Percentiles rank a stretch among this genome's conserved stretches.
phyloP scores from a whole-genome alignment of 37 sponge, comb jelly and placozoan species.

The Halichondria panicea region DNA sequence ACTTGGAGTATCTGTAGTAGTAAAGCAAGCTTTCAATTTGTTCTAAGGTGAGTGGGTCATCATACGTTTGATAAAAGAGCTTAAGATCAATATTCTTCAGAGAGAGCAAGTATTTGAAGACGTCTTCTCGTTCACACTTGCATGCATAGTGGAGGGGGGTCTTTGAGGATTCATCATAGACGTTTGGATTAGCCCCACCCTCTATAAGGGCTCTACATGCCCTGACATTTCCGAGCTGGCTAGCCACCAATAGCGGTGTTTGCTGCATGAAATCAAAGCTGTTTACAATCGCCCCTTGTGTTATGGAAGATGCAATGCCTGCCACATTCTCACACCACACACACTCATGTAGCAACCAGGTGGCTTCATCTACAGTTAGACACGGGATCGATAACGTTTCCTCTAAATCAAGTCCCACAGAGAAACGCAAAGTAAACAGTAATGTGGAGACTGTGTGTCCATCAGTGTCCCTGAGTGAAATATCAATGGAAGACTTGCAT shows the following conservation, averaged over 20 bases:
- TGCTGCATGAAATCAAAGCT: conserved; percentile 55
- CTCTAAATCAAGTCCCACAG: background rate
- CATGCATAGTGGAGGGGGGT: conserved; percentile 58
- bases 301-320: background rate
- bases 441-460: conserved; percentile 35
- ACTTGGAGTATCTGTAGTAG: background rate
- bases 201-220: conserved; percentile 18
- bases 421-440: conserved; percentile 12
- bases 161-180: conserved; percentile 16
- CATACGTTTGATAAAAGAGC: conserved; percentile 8
- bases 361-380: conserved; percentile 38
- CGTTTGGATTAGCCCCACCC: conserved; percentile 34
- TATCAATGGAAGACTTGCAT: conserved; percentile 5
- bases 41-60: background rate
- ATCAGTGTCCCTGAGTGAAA: background rate
- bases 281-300: conserved; percentile 28
- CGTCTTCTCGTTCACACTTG: conserved; percentile 5
- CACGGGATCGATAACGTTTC: conserved; percentile 3
- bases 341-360: conserved; percentile 28
- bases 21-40: conserved; percentile 1
- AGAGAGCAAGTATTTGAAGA: conserved; percentile 26
- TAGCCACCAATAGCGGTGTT: conserved; percentile 55
- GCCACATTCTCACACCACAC: background rate
- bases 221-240: conserved; percentile 26
- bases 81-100: background rate